A percentile compares a stretch with the other conserved stretches of the same genome.
Evolutionary conservation across 2,797 vertebrate genomes (phyloP).

Genomic region (Amblyopsis hoosieri): DNA sequence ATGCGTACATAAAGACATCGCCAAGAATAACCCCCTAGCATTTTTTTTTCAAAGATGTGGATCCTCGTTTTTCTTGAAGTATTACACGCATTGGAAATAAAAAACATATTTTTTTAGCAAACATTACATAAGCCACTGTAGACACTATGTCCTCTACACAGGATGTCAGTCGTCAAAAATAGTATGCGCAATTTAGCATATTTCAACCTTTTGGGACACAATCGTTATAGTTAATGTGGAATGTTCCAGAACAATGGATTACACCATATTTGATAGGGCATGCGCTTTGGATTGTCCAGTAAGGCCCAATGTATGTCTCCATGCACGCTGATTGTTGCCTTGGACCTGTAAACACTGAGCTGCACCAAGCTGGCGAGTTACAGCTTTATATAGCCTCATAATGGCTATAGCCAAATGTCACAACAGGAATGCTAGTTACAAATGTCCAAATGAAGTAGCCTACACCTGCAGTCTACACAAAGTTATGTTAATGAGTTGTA

Average conservation of each 20-base stretch:
- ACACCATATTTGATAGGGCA: constrained; percentile 39
- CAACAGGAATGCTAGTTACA: constrained; percentile 37
- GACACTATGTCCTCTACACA: constrained; percentile 37
- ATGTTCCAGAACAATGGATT: constrained; percentile 23
- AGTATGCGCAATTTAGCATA: constrained; percentile 30
- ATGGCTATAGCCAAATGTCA: constrained; percentile 26
- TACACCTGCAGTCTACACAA: constrained; percentile 35
- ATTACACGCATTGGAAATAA: constrained; percentile 18
- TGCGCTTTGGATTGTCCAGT: constrained; percentile 41
- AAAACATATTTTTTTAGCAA: constrained; percentile 49
- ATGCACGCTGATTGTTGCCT: constrained; percentile 34
- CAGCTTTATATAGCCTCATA: constrained; percentile 14
- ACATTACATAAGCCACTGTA: constrained; percentile 43
- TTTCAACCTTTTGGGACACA: constrained; percentile 19
- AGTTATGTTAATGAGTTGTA: constrained; percentile 30
- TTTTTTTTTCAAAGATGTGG: constrained; percentile 28
- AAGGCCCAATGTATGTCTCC: constrained; percentile 8
- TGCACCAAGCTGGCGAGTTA: constrained; percentile 6
- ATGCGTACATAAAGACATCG: constrained; percentile 10
- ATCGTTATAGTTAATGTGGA: constrained; percentile 18
- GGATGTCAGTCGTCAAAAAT: constrained; percentile 22
- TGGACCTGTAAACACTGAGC: constrained; percentile 28
- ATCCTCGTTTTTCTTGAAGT: constrained; percentile 21
- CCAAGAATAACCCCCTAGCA: neutral
- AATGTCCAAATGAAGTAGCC: constrained; percentile 40